phyloP scores from a whole-genome alignment of 2,888 invertebrate species.

The Zele albiditarsus region DNA sequence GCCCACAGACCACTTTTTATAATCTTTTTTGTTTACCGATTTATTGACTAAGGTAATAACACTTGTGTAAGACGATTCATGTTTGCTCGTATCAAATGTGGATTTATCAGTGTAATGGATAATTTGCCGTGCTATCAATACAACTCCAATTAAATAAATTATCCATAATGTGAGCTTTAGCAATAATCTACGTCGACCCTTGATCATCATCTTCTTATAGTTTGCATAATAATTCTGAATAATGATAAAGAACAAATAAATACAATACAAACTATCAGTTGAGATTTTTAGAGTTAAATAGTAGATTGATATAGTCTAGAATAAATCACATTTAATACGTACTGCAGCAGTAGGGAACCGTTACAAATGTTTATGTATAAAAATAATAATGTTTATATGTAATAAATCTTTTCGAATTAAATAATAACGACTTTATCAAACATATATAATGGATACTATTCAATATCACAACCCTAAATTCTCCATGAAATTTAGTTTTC shows the following conservation, averaged over 20 bases:
- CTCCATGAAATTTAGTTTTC: neutral
- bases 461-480: constrained; percentile 3
- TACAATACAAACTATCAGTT: neutral
- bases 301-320: neutral
- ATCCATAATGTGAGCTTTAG: constrained; percentile 1
- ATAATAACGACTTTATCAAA: neutral
- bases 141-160: neutral
- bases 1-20: neutral
- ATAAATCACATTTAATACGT: neutral
- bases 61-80: neutral
- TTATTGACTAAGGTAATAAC: neutral
- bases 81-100: neutral
- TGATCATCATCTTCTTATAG: neutral
- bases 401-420: neutral
- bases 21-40: neutral
- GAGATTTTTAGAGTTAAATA: neutral
- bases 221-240: neutral
- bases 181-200: neutral
- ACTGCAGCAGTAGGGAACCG: neutral
- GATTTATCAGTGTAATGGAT: neutral
- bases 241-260: neutral
- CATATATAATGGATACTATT: neutral
- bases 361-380: neutral
- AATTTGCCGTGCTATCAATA: neutral
- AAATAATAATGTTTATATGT: constrained; percentile 1